These are phyloP conservation scores for Eriosoma lanigerum DNA, from an alignment of 1,140 invertebrate species.

Conservation along the genomic window DNA sequence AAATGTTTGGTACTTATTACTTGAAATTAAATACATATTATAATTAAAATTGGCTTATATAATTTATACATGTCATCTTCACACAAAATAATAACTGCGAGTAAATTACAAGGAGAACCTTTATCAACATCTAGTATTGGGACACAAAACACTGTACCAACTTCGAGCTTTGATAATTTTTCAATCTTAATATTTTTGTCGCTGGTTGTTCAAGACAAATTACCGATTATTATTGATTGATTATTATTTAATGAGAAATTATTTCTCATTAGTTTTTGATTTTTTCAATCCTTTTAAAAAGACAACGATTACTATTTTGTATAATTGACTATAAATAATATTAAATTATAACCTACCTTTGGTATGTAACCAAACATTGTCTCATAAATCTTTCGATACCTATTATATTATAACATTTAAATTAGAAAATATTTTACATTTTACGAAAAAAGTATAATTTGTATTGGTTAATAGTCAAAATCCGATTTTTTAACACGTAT, in stretches of 20 bases:
- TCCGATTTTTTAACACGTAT: constrained; percentile 23
- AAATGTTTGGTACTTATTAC: background rate
- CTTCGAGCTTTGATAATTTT: background rate
- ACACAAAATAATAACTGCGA: background rate
- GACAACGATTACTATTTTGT: background rate
- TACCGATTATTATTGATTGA: no score
- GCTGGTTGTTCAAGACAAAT: background rate
- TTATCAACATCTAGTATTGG: background rate
- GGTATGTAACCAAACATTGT: constrained; percentile 12
- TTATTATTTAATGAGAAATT: no score
- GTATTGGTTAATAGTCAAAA: background rate
- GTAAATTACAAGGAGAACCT: background rate
- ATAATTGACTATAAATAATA: background rate
- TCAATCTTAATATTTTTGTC: background rate
- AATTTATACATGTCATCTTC: constrained; percentile 16
- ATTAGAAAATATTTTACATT: no score
- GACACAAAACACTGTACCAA: background rate
- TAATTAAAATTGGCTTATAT: background rate
- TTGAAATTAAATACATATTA: background rate
- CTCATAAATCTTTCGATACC: background rate
- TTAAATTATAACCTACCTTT: background rate
- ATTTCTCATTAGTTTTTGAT: background rate
- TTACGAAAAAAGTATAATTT: background rate
- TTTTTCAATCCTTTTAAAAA: background rate
- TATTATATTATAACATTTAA: background rate